phyloP scores from a whole-genome alignment of 2,113 vertebrate genomes.

The Bufo bufo region DNA sequence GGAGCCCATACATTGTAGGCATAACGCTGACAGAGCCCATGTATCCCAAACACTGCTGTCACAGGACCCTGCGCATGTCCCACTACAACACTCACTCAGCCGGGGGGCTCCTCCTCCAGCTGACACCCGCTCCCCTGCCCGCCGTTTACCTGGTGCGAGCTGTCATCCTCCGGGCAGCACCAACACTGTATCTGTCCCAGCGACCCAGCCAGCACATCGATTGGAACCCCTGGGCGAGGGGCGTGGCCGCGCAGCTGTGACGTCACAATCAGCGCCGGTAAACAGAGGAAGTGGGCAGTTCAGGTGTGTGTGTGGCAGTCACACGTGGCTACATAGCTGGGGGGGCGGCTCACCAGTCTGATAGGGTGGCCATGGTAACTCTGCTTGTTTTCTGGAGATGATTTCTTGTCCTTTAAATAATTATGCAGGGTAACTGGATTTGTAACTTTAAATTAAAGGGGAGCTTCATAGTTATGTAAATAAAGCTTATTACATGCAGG shows the following conservation, averaged over 20 bases:
- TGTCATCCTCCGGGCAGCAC: not conserved
- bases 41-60: too few species aligned
- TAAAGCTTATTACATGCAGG: too few species aligned
- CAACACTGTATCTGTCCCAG: not conserved
- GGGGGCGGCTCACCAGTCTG: too few species aligned
- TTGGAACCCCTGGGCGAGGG: slow-evolving; percentile 6
- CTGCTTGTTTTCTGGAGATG: too few species aligned
- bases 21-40: too few species aligned
- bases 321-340: slow-evolving; percentile 10
- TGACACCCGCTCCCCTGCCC: not conserved
- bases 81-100: not conserved
- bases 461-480: too few species aligned
- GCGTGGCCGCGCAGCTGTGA: slow-evolving; percentile 9
- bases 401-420: too few species aligned
- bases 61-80: not conserved
- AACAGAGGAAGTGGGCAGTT: not conserved
- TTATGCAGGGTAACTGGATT: too few species aligned
- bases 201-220: not conserved
- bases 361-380: too few species aligned
- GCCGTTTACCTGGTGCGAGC: not conserved
- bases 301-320: not conserved
- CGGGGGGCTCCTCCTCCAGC: not conserved
- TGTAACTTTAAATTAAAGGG: too few species aligned
- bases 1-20: too few species aligned
- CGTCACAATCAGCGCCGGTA: slow-evolving; percentile 58